phyloP scores from a whole-genome alignment of 1,140 invertebrate species.

The Cephus cinctus region DNA sequence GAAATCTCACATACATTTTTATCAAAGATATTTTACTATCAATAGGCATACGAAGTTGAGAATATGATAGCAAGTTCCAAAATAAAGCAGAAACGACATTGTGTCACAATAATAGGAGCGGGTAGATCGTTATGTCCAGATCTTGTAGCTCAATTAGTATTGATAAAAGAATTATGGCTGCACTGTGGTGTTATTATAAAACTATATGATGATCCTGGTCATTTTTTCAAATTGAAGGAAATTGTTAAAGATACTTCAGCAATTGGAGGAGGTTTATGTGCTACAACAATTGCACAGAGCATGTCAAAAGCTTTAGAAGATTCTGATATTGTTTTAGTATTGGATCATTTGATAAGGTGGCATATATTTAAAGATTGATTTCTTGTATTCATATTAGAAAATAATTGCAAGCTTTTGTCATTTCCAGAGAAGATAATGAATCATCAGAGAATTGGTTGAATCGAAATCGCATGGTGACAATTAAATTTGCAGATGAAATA shows the following conservation, averaged over 20 bases:
- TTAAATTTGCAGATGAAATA: conserved; percentile 19
- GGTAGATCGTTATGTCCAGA: conserved; percentile 24
- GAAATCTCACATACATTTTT: neutral
- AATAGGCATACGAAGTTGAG: conserved; percentile 4
- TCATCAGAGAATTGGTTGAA: conserved; percentile 13
- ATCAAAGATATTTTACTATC: neutral
- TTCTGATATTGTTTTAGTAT: conserved; percentile 24
- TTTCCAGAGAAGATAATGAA: conserved; percentile 18
- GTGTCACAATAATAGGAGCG: conserved; percentile 25
- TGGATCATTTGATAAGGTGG: conserved; percentile 22
- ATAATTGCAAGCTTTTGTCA: neutral
- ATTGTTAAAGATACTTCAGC: conserved; percentile 18
- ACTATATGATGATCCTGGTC: conserved; percentile 23
- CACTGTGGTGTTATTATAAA: conserved; percentile 19
- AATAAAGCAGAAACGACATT: neutral
- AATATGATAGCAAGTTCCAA: conserved; percentile 1
- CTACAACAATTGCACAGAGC: conserved; percentile 12
- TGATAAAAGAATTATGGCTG: conserved; percentile 18
- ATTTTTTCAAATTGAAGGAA: conserved; percentile 22
- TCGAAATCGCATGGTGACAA: conserved; percentile 16
- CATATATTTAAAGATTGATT: neutral
- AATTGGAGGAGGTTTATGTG: conserved; percentile 13
- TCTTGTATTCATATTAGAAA: neutral
- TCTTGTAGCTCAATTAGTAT: conserved; percentile 21
- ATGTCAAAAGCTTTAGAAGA: conserved; percentile 21